phyloP scores from a whole-genome alignment of 2,113 vertebrate species.

The Aegotheles bennettii region DNA sequence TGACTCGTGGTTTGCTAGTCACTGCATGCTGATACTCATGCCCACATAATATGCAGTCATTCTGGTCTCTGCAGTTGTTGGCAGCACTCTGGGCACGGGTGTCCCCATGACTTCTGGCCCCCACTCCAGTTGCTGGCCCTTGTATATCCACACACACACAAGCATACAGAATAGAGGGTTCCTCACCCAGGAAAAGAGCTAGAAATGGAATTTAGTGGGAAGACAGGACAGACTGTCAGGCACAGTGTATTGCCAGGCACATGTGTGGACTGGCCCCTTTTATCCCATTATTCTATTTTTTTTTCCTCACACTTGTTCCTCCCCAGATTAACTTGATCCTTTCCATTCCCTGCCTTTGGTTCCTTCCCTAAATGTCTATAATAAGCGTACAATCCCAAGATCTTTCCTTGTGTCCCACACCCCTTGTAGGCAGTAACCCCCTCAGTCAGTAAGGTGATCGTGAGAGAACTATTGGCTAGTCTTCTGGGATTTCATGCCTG shows the following conservation, averaged over 20 bases:
- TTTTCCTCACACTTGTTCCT: background rate
- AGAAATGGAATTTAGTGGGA: background rate
- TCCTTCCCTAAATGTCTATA: background rate
- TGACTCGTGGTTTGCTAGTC: background rate
- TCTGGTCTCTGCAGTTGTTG: background rate
- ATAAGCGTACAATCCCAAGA: background rate
- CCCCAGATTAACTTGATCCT: background rate
- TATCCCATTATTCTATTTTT: background rate
- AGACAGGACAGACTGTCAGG: background rate
- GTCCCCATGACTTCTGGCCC: background rate
- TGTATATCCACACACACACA: rapidly evolving
- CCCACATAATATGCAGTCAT: background rate
- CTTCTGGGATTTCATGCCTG: background rate
- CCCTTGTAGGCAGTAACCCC: background rate
- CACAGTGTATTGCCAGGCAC: too few relatives aligned
- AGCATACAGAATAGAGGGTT: background rate
- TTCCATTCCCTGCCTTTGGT: background rate
- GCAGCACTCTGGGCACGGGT: background rate
- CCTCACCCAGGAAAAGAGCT: background rate
- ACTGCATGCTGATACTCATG: background rate
- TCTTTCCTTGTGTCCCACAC: background rate
- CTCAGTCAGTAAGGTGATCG: rapidly evolving
- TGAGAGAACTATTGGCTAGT: background rate
- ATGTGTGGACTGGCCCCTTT: background rate
- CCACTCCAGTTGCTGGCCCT: background rate